These are phyloP conservation scores for Eurytoma adleriae DNA, from an alignment of 2,888 invertebrate species.

Conservation along the genomic window DNA sequence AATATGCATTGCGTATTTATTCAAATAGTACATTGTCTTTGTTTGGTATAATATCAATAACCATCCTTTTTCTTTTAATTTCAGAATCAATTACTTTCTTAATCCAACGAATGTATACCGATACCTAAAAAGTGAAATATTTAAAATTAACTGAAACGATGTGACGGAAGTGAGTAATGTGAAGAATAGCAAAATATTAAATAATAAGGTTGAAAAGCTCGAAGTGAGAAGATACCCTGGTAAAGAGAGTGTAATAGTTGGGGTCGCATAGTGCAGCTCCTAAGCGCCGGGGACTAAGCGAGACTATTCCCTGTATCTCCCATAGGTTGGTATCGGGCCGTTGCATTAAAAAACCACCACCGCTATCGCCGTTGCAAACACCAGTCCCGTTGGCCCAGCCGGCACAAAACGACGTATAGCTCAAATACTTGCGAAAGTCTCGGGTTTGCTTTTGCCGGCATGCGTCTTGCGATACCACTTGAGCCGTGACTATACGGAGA, in stretches of 20 bases:
- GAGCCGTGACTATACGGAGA: constrained; percentile 77
- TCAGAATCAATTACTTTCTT: constrained; percentile 52
- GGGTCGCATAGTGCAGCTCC: constrained; percentile 75
- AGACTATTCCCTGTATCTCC: constrained; percentile 76
- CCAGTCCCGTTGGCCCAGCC: constrained; percentile 80
- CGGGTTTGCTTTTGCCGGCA: constrained; percentile 77
- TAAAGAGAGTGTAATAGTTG: constrained; percentile 75
- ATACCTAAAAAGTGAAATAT: constrained; percentile 59
- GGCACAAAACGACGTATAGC: constrained; percentile 81
- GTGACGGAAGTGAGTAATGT: background rate
- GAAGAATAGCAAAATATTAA: background rate
- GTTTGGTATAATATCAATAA: too few species aligned
- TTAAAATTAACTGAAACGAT: background rate
- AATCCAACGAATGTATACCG: constrained; percentile 64
- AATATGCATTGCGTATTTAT: too few species aligned
- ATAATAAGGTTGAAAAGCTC: background rate
- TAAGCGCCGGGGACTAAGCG: constrained; percentile 74
- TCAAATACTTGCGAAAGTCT: constrained; percentile 78
- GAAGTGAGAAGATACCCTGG: constrained; percentile 71
- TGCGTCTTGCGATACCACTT: constrained; percentile 77
- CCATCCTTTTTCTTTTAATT: too few species aligned
- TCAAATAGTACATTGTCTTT: too few species aligned
- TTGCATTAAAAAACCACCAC: constrained; percentile 78
- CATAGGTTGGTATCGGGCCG: constrained; percentile 66
- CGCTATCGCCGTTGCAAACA: constrained; percentile 82